Evolutionary conservation across 2,113 vertebrate genomes (phyloP).

Genomic region (Ivindomyrus marchei): DNA sequence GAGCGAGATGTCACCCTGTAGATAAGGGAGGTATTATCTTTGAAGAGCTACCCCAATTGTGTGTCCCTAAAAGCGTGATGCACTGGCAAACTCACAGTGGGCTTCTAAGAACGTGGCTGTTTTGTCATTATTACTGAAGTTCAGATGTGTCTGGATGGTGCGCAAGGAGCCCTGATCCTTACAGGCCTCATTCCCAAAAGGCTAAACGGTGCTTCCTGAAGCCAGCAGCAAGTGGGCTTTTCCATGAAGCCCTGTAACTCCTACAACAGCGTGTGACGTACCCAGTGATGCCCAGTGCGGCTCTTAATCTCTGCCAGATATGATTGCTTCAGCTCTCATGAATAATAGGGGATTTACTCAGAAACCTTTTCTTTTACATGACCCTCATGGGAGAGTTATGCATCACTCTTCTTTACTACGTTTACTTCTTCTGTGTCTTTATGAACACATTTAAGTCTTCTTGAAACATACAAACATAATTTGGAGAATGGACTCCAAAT

Average conservation of each 20-base stretch:
- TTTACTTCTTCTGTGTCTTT: not conserved
- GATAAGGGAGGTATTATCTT: not conserved
- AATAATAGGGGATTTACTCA: not conserved
- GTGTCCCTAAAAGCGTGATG: not conserved
- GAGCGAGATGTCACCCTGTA: not conserved
- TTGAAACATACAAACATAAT: not conserved
- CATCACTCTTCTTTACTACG: not conserved
- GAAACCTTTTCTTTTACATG: not conserved
- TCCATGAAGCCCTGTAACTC: not conserved
- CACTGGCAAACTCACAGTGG: not conserved
- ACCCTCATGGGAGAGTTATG: not conserved
- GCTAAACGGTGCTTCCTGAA: not conserved
- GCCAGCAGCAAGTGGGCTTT: not conserved
- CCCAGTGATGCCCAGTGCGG: not conserved
- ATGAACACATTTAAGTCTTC: not conserved
- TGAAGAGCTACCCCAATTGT: not conserved
- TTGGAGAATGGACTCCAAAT: not conserved
- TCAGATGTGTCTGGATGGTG: not conserved
- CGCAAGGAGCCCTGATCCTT: not conserved
- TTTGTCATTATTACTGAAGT: not conserved
- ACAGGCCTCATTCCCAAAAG: not conserved
- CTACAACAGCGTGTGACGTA: not conserved
- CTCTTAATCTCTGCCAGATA: not conserved
- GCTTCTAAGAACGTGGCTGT: not conserved
- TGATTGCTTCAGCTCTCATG: not conserved